Conservation (phyloP, 2,113 vertebrate genomes). For the Heterocephalus glaber region DNA sequence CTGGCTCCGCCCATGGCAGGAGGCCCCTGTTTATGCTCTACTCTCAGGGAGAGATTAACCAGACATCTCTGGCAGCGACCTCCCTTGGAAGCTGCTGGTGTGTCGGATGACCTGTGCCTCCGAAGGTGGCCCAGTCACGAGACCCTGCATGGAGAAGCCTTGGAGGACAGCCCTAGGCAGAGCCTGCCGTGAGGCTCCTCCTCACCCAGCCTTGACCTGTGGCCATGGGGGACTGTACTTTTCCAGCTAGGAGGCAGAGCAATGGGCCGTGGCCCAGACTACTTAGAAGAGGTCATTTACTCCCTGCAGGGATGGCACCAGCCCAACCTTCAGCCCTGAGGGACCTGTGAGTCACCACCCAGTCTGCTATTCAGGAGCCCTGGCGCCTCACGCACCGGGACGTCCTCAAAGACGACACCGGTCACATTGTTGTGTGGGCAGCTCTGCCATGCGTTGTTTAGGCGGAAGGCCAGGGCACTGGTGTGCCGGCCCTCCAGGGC, state of each 20-base stretch:
- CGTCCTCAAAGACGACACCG: constrained; percentile 90
- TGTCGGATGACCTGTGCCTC: not conserved
- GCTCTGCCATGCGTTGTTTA: constrained; percentile 99
- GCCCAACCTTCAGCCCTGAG: not conserved
- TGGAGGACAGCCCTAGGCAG: not conserved
- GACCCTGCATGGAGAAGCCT: not conserved
- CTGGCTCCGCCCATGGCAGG: rapidly evolving
- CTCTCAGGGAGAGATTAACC: not conserved
- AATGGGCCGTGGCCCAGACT: not conserved
- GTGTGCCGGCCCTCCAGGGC: constrained; percentile 95
- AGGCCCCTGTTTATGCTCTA: not conserved
- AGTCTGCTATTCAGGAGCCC: not conserved
- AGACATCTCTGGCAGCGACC: not conserved
- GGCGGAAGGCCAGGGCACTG: constrained; percentile 96
- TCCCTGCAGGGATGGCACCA: not conserved
- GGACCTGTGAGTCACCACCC: constrained; percentile 44
- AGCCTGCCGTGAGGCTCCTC: not conserved
- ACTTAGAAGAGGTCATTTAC: not conserved
- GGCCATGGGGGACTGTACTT: constrained; percentile 44
- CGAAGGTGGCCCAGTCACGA: not conserved
- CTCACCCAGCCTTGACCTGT: constrained; percentile 12
- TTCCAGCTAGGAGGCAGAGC: constrained; percentile 61
- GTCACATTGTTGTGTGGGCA: constrained; percentile 97
- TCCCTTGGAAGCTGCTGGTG: not conserved
- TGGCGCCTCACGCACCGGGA: constrained; percentile 90